Evolutionary conservation across 2,888 invertebrate species (phyloP).

Genomic region (Lucinisca nassula): DNA sequence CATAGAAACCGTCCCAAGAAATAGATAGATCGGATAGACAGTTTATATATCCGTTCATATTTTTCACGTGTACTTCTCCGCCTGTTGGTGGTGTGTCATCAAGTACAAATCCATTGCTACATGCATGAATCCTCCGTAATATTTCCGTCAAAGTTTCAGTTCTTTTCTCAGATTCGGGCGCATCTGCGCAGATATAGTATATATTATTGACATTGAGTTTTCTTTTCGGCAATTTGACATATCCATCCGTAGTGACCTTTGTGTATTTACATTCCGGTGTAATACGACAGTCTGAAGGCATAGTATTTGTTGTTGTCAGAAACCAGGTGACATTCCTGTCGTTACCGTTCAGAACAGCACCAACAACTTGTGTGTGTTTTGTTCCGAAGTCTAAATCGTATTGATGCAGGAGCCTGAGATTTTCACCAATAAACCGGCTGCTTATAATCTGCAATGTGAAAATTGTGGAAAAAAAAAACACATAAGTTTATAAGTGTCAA

Average conservation of each 20-base stretch:
- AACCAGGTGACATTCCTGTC: conserved; percentile 54
- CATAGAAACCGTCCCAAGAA: conserved; percentile 42
- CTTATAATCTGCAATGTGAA: conserved; percentile 38
- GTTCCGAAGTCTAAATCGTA: conserved; percentile 55
- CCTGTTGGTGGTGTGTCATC: conserved; percentile 35
- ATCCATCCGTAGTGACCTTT: conserved; percentile 1
- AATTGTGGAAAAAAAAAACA: no score
- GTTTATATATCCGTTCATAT: conserved; percentile 25
- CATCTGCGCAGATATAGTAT: conserved; percentile 50
- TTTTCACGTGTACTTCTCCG: conserved; percentile 26
- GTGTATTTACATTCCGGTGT: conserved; percentile 27
- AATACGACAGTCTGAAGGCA: conserved; percentile 28
- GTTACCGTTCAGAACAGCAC: conserved; percentile 38
- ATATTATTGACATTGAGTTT: background rate
- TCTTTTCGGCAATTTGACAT: conserved; percentile 17
- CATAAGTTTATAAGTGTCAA: no score
- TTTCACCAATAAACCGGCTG: conserved; percentile 51
- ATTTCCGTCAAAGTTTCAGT: conserved; percentile 43
- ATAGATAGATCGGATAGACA: background rate
- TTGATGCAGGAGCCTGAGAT: conserved; percentile 29
- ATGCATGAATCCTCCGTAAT: conserved; percentile 15
- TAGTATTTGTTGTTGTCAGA: conserved; percentile 38
- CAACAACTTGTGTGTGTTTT: conserved; percentile 21
- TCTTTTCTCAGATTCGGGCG: conserved; percentile 20
- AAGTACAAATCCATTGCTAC: conserved; percentile 54